A percentile compares a stretch with the other conserved stretches of the same genome.
phyloP scores from a whole-genome alignment of 2,888 invertebrate genomes.

The Erebia palarica region DNA sequence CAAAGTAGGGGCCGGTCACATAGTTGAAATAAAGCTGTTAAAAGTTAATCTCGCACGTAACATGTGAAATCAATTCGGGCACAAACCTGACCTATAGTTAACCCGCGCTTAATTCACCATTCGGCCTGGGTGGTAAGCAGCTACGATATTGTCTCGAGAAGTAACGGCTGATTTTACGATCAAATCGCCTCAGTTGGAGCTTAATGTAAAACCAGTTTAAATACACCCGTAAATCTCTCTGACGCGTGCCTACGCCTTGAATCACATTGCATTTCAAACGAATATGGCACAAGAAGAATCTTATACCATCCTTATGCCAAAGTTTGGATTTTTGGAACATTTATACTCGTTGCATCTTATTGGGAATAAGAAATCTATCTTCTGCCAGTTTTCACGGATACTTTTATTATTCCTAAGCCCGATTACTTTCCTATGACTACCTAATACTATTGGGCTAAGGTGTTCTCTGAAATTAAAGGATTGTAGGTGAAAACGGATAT shows the following conservation, averaged over 20 bases:
- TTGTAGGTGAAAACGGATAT: too few species aligned
- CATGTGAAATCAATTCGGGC: slow-evolving; percentile 35
- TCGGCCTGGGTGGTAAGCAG: slow-evolving; percentile 71
- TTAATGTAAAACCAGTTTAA: slow-evolving; percentile 79
- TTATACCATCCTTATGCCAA: slow-evolving; percentile 2
- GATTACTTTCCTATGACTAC: too few species aligned
- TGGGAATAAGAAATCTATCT: too few species aligned
- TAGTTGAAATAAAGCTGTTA: slow-evolving; percentile 24
- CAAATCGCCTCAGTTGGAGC: slow-evolving; percentile 74
- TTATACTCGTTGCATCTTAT: too few species aligned
- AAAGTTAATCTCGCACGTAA: slow-evolving; percentile 28
- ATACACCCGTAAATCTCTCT: slow-evolving; percentile 77
- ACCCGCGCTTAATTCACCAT: slow-evolving; percentile 70
- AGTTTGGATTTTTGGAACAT: background rate
- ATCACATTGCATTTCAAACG: slow-evolving; percentile 58
- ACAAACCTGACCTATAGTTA: slow-evolving; percentile 61
- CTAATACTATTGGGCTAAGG: too few species aligned
- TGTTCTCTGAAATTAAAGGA: too few species aligned
- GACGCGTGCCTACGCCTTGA: slow-evolving; percentile 70
- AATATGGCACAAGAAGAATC: slow-evolving; percentile 25
- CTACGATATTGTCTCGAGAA: slow-evolving; percentile 73
- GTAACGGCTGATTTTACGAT: slow-evolving; percentile 76
- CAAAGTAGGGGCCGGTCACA: background rate
- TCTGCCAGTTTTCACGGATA: too few species aligned
- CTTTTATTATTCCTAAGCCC: too few species aligned